A percentile compares a stretch with the other conserved stretches of the same genome.
Conservation (phyloP, 2,113 vertebrate species). For the Felis catus region F.catus_Fca126_mat1.0 CM031428.1:10121001-10121500, state of each 20-base stretch:
- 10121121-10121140: neutral
- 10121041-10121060: neutral
- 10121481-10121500: neutral
- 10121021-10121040: accelerated
- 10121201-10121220: neutral
- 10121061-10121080: neutral
- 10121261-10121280: neutral
- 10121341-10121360: neutral
- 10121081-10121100: neutral
- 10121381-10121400: neutral
- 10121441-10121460: neutral
- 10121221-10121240: neutral
- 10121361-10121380: neutral
- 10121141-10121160: neutral
- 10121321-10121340: neutral
- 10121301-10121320: neutral
- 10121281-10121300: neutral
- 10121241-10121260: neutral
- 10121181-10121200: neutral
- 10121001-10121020: slow-evolving; percentile 84
- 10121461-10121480: neutral
- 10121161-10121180: neutral
- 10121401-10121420: neutral
- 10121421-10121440: neutral
- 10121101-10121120: neutral